phyloP scores from a whole-genome alignment of 1,140 invertebrate species.

The Polyergus mexicanus region DNA sequence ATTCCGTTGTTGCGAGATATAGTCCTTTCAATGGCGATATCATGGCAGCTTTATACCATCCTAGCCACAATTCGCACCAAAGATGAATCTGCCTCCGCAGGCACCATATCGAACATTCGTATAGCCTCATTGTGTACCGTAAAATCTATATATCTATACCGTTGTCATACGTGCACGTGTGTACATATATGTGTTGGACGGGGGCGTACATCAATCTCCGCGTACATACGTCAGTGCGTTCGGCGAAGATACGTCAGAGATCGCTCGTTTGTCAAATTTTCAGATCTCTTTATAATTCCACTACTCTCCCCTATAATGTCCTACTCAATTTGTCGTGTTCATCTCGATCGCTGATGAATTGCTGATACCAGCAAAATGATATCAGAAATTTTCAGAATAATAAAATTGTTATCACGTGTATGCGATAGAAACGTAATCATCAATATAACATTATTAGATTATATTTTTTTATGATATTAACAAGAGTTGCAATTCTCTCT shows the following conservation, averaged over 20 bases:
- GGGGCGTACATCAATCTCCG: slow-evolving; percentile 52
- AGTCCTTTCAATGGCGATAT: slow-evolving; percentile 52
- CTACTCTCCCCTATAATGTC: background rate
- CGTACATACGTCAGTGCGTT: slow-evolving; percentile 23
- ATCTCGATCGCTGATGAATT: slow-evolving; percentile 46
- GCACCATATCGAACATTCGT: slow-evolving; percentile 49
- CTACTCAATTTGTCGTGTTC: slow-evolving; percentile 51
- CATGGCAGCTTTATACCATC: slow-evolving; percentile 57
- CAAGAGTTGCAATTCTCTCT: background rate
- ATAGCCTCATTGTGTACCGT: slow-evolving; percentile 45
- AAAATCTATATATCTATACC: slow-evolving; percentile 57
- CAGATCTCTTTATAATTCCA: slow-evolving; percentile 9
- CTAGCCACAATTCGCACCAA: slow-evolving; percentile 63
- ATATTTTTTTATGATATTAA: background rate
- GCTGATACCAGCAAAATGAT: background rate
- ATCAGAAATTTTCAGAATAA: background rate
- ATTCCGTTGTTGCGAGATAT: background rate
- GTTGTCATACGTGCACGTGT: slow-evolving; percentile 8
- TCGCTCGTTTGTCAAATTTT: slow-evolving; percentile 42
- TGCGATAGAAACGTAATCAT: background rate
- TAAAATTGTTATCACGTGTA: background rate
- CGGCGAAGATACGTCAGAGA: background rate
- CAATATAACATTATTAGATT: background rate
- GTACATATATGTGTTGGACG: background rate
- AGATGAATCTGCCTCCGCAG: slow-evolving; percentile 60